A percentile compares a stretch with the other conserved stretches of the same genome.
These are phyloP conservation scores for Gambelia wislizenii DNA, from an alignment of 2,797 vertebrate species.

Conservation along the genomic window DNA sequence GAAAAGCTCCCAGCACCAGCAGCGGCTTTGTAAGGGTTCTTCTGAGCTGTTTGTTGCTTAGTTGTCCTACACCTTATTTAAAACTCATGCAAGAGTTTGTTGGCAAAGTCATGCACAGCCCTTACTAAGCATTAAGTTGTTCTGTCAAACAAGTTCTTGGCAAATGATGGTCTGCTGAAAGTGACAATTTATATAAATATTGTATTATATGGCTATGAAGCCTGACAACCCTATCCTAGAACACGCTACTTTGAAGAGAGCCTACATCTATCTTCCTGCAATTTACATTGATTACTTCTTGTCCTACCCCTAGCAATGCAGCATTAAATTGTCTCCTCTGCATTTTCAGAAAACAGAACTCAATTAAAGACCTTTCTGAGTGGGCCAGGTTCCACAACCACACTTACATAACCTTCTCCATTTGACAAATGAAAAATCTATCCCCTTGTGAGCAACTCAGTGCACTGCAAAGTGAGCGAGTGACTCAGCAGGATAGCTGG, in stretches of 20 bases:
- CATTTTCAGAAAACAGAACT: not conserved
- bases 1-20: not conserved
- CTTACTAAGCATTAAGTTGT: not conserved
- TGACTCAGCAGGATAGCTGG: slow-evolving; percentile 23
- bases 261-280: not conserved
- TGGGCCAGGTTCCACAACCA: slow-evolving; percentile 2
- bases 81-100: not conserved
- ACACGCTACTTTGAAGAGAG: not conserved
- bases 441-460: not conserved
- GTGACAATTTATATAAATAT: slow-evolving; percentile 15
- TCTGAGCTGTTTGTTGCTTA: not conserved
- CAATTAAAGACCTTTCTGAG: slow-evolving; percentile 2
- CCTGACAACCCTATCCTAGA: not conserved
- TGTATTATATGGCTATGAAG: not conserved
- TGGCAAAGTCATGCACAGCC: not conserved
- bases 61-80: not conserved
- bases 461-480: not conserved
- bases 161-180: not conserved
- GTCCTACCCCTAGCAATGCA: not conserved
- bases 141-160: not conserved
- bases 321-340: slow-evolving; percentile 13
- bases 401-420: slow-evolving; percentile 1
- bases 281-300: slow-evolving; percentile 9
- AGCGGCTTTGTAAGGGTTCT: not conserved
- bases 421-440: slow-evolving; percentile 20